Evolutionary conservation across 2,797 vertebrate genomes (phyloP), one percentile per base, ranked within the genome.

Genomic region (Pseudocheirus occidentalis): DNA sequence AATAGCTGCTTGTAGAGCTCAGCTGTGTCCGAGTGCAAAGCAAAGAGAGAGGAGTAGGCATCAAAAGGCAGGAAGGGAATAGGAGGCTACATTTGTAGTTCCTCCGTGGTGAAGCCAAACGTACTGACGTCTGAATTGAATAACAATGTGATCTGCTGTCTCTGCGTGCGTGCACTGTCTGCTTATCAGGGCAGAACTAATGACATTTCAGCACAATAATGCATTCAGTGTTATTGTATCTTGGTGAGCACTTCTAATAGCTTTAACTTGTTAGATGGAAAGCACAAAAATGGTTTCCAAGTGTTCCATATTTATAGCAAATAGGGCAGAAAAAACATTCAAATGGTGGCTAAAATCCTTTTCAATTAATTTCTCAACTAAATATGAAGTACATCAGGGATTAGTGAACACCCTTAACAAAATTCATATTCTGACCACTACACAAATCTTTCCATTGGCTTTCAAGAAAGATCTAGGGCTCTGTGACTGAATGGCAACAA

Each of bases 161-260:
- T 66, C 93, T 94, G 93, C 90, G 57, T 94, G 93, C 90, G 57
- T 96, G 66, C 92, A 91, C 92, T 28, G 50, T 62, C 94, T 95
- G 91, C 40, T 95, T 91, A 93, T 93, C 94, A 91, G 96, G 52
- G 97, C 95, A 93, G 29, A 95, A 95, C 94, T 94, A 96, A 96
- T 94, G 92, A 94, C 90, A 96, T 96, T 94, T 94, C 96, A 94
- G 90, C 28, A 50, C 52, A 96, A 95, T 73, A 95, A 91, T 55
- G 34, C 27, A 91, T 53, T 46, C 90, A 96, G 40, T 95, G 29
- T 91, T 59, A 46, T 81, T 57, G 28, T 59, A 31, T 90, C 62
- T 97, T 50, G 89, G 92, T 73, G 94, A 18, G 94, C 21, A 14
- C 92, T 95, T 0, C 0, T 28, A 31, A 46, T 95, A 90, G 89